Base-by-base conservation (phyloP, 2,888 invertebrate species). In the Noctua janthe region DNA sequence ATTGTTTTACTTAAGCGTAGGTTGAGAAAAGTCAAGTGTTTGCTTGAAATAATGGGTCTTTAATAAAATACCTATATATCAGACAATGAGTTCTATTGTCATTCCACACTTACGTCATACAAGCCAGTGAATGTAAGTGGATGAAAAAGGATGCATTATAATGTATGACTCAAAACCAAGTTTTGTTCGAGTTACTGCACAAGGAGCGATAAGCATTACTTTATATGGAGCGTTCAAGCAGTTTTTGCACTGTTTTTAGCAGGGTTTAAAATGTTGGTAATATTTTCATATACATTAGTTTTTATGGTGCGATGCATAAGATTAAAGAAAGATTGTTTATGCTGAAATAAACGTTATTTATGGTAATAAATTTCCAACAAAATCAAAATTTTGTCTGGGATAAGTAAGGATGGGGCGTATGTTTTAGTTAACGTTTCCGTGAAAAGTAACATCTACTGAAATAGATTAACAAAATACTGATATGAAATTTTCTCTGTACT, bases 161-260 rank as follows among this genome's bases (percentile, higher is more conserved):
- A 71, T 64, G 74, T 77, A 86, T 85, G 80, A 85, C 51, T 86
- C 83, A 85, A 83, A 71, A 74, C 64, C 59, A 62, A 78, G 66
- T 82, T 20, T 83, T 74, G 76, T 82, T 49, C 67, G 54, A 64
- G 83, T 76, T 56, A 71, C 59, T 78, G 71, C 74, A 78, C 76
- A 75, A 70, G 82, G 70, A 78, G 71, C 72, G 23, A 76, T 70
- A 75, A 80, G 71, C 66, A 56, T 77, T 72, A 76, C 76, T 83
- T 80, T 78, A 67, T 86, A 76, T 23, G 73, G 82, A 85, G 43
- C 70, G 69, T 59, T 76, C 49, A 64, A 54, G 51, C 10, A 23
- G n/a, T n/a, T 51, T 81, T 82, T 78, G n/a, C 17, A 43, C 35
- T 54, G 17, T 64, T 20, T 75, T 74, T 59, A 39, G 59, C 43